These are phyloP conservation scores for Drosophila murphyi DNA, from an alignment of 1,140 invertebrate genomes.

Conservation along the genomic window DNA sequence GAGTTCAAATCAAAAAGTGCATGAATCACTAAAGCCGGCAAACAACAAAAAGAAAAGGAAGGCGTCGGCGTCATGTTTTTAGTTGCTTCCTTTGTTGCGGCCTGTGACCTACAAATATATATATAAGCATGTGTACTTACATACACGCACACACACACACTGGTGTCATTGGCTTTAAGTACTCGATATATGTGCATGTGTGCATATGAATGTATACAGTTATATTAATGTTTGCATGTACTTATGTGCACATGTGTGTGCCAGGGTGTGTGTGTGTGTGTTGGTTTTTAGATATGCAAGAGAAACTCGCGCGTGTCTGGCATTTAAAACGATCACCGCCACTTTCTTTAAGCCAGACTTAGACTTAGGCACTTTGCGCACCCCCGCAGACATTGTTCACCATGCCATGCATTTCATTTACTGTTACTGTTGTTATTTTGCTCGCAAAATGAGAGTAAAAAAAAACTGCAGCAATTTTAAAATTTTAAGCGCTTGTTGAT, in stretches of 20 bases:
- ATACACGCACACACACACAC: neutral
- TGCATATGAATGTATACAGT: slow-evolving; percentile 17
- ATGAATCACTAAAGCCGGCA: slow-evolving; percentile 43
- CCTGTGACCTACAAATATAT: slow-evolving; percentile 39
- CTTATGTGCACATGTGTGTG: slow-evolving; percentile 14
- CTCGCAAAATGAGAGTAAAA: neutral
- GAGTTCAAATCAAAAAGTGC: slow-evolving; percentile 7
- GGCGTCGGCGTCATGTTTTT: slow-evolving; percentile 17
- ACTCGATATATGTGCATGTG: neutral
- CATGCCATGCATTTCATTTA: neutral
- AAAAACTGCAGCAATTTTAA: neutral
- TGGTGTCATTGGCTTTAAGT: slow-evolving; percentile 40
- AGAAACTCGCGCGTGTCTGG: slow-evolving; percentile 50
- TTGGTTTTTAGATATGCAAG: slow-evolving; percentile 25
- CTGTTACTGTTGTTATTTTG: neutral
- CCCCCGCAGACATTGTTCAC: slow-evolving; percentile 3
- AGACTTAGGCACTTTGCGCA: slow-evolving; percentile 3
- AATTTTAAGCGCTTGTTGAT: neutral
- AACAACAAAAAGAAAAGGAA: slow-evolving; percentile 13
- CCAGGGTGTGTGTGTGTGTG: slow-evolving; percentile 6
- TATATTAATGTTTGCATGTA: slow-evolving; percentile 25
- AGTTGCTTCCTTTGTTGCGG: slow-evolving; percentile 43
- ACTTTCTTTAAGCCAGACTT: slow-evolving; percentile 45
- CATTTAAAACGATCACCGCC: slow-evolving; percentile 25
- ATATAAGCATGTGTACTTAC: slow-evolving; percentile 1